Evolutionary conservation across 92 coral and sea anemone genomes (phyloP), one percentile per base, ranked within the genome.

Genomic region (Virgularia gustaviana): DNA sequence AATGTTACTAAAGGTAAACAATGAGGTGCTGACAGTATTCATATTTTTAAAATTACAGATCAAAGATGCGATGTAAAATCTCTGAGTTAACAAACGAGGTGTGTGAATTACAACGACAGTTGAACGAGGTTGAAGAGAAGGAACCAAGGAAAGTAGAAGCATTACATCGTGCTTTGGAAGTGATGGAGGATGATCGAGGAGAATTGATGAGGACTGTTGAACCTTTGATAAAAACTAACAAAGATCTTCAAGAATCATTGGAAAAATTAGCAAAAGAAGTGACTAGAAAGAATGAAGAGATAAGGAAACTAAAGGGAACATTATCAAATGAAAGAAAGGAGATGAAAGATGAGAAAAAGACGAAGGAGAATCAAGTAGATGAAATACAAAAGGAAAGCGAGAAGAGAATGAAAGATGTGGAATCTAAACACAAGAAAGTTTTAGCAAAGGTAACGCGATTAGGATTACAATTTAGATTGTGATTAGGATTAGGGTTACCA

Each of bases 181-280:
- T 54, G 27, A 87, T 95, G 0, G 86, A 89, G 54, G 83, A 75
- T 18, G 97, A 87, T 10, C 74, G 86, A 61, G 88, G 80, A 41
- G 82, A 83, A 35, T 41, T 86, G 61, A 19, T 87, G 4, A 86
- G 83, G 15, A 85, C 89, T 71, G 75, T 91, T 20, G 91, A 83
- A 38, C 79, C 88, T 52, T 83, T 83, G 9, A 42, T 91, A 71
- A 78, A 79, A 16, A 78, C 89, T 20, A 88, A 91, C 78, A 81
- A 75, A 57, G 95, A 91, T 34, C 73, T 88, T 27, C 97, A 88
- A 38, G 78, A 80, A 55, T 78, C 85, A 62, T 84, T 86, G 38
- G 97, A 88, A 49, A 57, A 60, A 3, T 82, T 91, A 43, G 95
- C 89, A 57, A 76, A 79, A 45, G 97, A 91, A 49, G 78, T 91